phyloP scores from a whole-genome alignment of 2,797 vertebrate genomes.

The Coluber constrictor region DNA sequence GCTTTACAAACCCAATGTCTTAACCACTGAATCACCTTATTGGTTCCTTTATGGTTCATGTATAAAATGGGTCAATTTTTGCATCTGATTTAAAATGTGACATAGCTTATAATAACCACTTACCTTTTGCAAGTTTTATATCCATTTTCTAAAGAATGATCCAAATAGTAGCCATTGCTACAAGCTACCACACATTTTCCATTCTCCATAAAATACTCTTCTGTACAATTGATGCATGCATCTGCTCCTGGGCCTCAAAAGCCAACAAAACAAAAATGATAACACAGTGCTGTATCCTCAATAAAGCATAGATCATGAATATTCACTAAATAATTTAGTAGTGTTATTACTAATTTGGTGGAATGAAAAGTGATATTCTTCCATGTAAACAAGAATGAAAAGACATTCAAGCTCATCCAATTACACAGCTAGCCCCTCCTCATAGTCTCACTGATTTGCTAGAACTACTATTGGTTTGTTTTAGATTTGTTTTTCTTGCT shows the following conservation, averaged over 20 bases:
- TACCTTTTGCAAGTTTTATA: constrained; percentile 90
- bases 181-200: constrained; percentile 88
- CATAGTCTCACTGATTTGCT: background rate
- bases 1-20: background rate
- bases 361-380: background rate
- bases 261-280: constrained; percentile 37
- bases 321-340: background rate
- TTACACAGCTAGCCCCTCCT: background rate
- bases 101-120: constrained; percentile 46
- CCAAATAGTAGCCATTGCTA: constrained; percentile 84
- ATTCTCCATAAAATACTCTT: constrained; percentile 88
- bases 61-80: background rate
- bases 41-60: background rate
- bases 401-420: background rate
- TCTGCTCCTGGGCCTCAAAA: constrained; percentile 86
- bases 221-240: constrained; percentile 88
- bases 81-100: background rate
- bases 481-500: background rate
- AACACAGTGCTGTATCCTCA: constrained; percentile 31
- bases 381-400: background rate
- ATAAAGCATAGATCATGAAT: background rate
- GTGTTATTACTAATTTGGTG: background rate
- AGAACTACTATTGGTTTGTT: background rate
- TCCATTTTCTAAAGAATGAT: constrained; percentile 79
- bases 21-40: background rate